These are phyloP conservation scores for Eulithis prunata DNA, from an alignment of 2,888 invertebrate species.

Conservation along the genomic window DNA sequence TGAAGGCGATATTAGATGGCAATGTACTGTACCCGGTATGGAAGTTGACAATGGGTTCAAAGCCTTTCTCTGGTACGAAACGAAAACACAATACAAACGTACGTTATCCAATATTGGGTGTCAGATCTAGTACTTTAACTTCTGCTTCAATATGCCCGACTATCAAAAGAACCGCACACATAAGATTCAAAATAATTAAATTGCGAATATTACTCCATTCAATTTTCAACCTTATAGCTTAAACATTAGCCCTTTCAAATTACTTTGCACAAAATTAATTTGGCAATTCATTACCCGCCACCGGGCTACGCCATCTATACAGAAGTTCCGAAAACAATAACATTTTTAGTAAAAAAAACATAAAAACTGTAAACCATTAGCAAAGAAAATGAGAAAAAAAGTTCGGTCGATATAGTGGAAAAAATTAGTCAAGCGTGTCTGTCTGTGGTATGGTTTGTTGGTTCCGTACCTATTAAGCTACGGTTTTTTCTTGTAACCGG, in stretches of 20 bases:
- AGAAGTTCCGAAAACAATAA: conserved; percentile 48
- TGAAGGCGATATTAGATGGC: too few species aligned
- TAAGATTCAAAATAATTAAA: too few species aligned
- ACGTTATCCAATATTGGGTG: conserved; percentile 2
- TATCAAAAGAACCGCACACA: neutral
- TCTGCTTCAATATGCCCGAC: neutral
- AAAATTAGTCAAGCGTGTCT: conserved; percentile 31
- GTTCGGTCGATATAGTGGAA: conserved; percentile 31
- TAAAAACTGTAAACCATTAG: conserved; percentile 43
- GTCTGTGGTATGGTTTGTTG: neutral
- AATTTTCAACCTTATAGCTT: conserved; percentile 12
- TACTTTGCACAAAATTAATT: conserved; percentile 41
- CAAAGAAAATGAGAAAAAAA: conserved; percentile 33
- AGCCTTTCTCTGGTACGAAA: too few species aligned
- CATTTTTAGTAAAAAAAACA: conserved; percentile 38
- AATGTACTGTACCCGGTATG: too few species aligned
- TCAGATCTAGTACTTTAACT: too few species aligned
- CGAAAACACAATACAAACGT: too few species aligned
- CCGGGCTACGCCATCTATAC: conserved; percentile 44
- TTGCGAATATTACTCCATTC: neutral
- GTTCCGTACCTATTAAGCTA: conserved; percentile 20
- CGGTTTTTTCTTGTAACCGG: too few species aligned
- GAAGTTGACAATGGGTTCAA: too few species aligned
- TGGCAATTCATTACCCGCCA: conserved; percentile 45
- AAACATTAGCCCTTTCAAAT: conserved; percentile 25